A percentile compares a stretch with the other conserved stretches of the same genome.
Conservation (phyloP, 2,113 vertebrate genomes). For the Lontra canadensis region DNA sequence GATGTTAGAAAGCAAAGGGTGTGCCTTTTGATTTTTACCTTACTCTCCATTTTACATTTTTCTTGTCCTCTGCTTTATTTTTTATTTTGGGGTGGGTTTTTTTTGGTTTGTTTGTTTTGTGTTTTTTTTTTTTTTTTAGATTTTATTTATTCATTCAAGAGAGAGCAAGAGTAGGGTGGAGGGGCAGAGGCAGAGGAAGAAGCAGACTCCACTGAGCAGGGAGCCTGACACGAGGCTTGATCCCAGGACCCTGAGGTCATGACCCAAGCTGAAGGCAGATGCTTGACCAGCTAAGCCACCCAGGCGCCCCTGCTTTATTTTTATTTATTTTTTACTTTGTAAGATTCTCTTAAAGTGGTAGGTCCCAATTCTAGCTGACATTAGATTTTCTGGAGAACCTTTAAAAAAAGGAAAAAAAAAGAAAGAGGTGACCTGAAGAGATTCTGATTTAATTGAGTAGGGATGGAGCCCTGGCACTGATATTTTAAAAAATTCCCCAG, state of each 20-base stretch:
- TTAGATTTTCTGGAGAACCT: conserved; percentile 28
- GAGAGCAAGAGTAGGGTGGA: background rate
- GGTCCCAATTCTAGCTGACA: background rate
- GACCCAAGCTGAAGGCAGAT: no score
- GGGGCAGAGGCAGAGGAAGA: no score
- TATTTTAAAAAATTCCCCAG: background rate
- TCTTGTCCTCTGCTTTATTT: background rate
- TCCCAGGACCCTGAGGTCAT: no score
- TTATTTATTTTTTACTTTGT: conserved; percentile 38
- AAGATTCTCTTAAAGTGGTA: background rate
- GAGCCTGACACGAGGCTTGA: no score
- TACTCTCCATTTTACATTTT: background rate
- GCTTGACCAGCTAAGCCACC: background rate
- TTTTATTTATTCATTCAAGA: background rate
- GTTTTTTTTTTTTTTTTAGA: background rate
- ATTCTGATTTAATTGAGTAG: conserved; percentile 43
- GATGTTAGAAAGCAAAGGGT: background rate
- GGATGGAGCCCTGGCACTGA: background rate
- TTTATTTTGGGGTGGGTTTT: background rate
- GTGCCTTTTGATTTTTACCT: conserved; percentile 19
- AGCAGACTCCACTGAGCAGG: no score
- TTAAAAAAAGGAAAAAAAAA: background rate
- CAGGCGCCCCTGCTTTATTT: background rate
- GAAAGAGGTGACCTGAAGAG: background rate
- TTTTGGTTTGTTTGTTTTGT: no score